Evolutionary conservation across 2,113 vertebrate genomes (phyloP), one percentile per base, ranked within the genome.

Genomic region (Willisornis vidua): DNA sequence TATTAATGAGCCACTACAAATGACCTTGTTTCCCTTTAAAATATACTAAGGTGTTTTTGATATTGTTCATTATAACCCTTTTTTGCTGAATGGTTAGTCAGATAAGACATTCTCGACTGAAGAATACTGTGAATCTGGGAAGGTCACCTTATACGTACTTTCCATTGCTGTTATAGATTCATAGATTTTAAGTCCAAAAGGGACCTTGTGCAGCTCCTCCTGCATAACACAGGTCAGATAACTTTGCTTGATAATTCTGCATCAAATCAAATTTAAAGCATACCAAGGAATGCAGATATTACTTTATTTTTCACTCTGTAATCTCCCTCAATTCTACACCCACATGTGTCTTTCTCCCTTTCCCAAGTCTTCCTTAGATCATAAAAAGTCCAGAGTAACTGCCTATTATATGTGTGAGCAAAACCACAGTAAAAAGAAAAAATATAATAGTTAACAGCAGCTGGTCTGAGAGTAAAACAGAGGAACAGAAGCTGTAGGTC

Each of bases 401-500:
- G 82, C 87, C 78, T 97, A 95, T 97, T 96, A 96, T 28, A 96
- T 16, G 63, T 94, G 85, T 2, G 15, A 75, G 48, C 48, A 12
- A 84, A 97, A 93, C 95, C 92, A 35, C 3, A 1, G 75, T 67
- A 80, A 88, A 96, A 77, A 76, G 85, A 90, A 90, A 97, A 96
- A 95, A 91, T 95, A 62, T 71, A 68, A 93, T 91, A 94, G 81
- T 96, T 97, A 97, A 93, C 11, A 49, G 49, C 91, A 93, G 87
- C 96, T 92, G 73, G 90, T 93, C 78, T 0, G 1, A 97, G 93
- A 96, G 94, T 97, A 97, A 97, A 97, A 92, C 80, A 87, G 92
- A 97, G 93, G 92, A 97, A 96, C 4, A 65, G 83, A 95, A 96
- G 59, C 77, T 95, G 89, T 89, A 94, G 93, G 96, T 96, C 97